Percentiles rank a stretch among this genome's conserved stretches.
phyloP scores from a whole-genome alignment of 2,888 invertebrate species.

The Eutolmus rufibarbis region DNA sequence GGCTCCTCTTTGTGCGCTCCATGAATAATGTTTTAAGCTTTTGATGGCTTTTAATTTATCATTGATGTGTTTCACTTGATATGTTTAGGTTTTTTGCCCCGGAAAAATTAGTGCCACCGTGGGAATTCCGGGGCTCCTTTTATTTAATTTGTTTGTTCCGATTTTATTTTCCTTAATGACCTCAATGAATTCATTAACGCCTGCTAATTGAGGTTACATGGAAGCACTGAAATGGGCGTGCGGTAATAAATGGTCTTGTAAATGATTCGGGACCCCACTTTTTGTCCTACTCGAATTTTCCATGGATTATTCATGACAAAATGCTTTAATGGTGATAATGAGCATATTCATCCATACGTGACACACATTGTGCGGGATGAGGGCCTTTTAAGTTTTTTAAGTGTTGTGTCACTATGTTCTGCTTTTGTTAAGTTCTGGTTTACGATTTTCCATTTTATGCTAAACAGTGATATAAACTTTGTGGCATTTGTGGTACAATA shows the following conservation, averaged over 20 bases:
- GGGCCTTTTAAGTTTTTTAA: background rate
- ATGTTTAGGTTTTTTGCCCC: slow-evolving; percentile 33
- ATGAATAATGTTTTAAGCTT: slow-evolving; percentile 41
- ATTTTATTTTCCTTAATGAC: slow-evolving; percentile 22
- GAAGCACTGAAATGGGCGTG: background rate
- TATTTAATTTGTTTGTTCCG: slow-evolving; percentile 12
- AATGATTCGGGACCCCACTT: background rate
- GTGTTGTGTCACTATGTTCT: background rate
- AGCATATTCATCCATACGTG: background rate
- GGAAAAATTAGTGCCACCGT: slow-evolving; percentile 25
- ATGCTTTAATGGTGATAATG: background rate
- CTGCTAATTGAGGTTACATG: slow-evolving; percentile 20
- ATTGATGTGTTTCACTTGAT: slow-evolving; percentile 33
- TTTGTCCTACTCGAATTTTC: background rate
- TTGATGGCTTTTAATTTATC: slow-evolving; percentile 42
- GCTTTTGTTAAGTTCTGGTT: background rate
- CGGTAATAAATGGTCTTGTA: slow-evolving; percentile 15
- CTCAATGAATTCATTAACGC: slow-evolving; percentile 30
- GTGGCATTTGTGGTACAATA: background rate
- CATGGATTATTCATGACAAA: background rate
- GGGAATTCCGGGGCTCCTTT: background rate
- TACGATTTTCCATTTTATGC: background rate
- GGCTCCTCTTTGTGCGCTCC: slow-evolving; percentile 8
- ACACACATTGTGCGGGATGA: background rate
- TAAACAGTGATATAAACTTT: background rate